Base-by-base conservation (phyloP, 2,113 vertebrate species). In the Microtus oregoni region DNA sequence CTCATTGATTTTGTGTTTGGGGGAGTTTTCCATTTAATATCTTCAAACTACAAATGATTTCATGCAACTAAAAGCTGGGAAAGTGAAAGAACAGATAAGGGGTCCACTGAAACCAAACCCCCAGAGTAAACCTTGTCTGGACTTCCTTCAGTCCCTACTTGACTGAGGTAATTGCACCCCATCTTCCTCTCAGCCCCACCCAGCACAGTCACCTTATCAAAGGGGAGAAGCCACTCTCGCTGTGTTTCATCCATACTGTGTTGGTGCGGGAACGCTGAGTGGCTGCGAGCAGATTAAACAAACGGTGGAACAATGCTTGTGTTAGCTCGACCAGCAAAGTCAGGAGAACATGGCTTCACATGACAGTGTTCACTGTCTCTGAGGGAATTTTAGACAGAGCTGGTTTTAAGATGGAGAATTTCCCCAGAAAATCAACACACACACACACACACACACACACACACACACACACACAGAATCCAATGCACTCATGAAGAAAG, bases 141-240 rank as follows among this genome's bases (percentile, higher is more conserved):
- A 1, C 19, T 7, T 65, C 24, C 15, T 8, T 30, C 26, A 63
- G 8, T 44, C 44, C 41, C 24, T 9, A 50, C 5, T 63, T 20
- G 55, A 50, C 47, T 7, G 13, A 41, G 9, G 7, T 73, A 3
- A 44, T 13, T 4, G 6, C 20, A 0, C 4, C 4, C 63, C 44
- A 3, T 32, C 35, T 28, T 52, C 20, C 28, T 0, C 28, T 30
- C 38, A 7, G 4, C 22, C 10, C 10, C 4, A n/a, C 38, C 24
- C 12, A 4, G 24, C 20, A 22, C 22, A 41, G 7, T 79, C 47
- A 20, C 2, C 2, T 8, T 19, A 28, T n/a, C 19, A 11, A 8
- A 50, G 15, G 20, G 11, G 19, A 7, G 61, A n/a, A 3, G 3
- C 26, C 41, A 22, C 47, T 55, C 30, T 92, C 24, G 10, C 17